Base-by-base conservation (phyloP, 1,140 invertebrate species). In the Zaprionus nigranus region DNA sequence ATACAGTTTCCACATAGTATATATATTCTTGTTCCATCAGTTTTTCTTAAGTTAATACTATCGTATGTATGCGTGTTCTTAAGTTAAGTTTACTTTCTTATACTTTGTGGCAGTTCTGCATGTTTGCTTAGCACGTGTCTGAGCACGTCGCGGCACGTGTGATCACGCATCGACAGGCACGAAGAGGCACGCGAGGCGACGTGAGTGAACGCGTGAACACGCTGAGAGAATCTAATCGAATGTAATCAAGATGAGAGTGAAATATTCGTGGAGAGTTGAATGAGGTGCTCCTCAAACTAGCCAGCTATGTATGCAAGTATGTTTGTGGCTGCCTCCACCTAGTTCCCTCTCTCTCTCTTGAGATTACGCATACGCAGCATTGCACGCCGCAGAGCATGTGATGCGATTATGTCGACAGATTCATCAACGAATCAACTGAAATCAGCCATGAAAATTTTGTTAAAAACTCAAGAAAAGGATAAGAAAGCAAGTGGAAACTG, bases 321-420 rank as follows among this genome's bases (percentile, higher is more conserved):
- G 30, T 30, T 0, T 34, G 30, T 34, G 30, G 30, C 30, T 34
- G 30, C 30, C 30, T 34, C 30, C 30, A 34, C 3, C 11, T 11
- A 11, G 30, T 34, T 17, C n/a, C 7, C 40, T 17, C n/a, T n/a
- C 7, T n/a, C 7, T 17, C 3, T 17, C 22, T 43, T 5, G 9
- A 1, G 7, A 30, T 67, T 56, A 36, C 51, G 58, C 34, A 75
- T 75, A 51, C 72, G 66, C 72, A 38, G 24, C 72, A 58, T 75
- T 75, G 30, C 26, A 43, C 59, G 11, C 17, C 30, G 28, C 20
- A 34, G 38, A 46, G 24, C 40, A 49, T 34, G 36, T 43, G 13
- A 30, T 66, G 30, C 26, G 43, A 62, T 62, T 49, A 34, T 9
- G 20, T 43, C 9, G 26, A 12, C 28, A 58, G 72, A 43, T 22